Base-by-base conservation (phyloP, 2,888 invertebrate species). In the Drosophila ezoana region DNA sequence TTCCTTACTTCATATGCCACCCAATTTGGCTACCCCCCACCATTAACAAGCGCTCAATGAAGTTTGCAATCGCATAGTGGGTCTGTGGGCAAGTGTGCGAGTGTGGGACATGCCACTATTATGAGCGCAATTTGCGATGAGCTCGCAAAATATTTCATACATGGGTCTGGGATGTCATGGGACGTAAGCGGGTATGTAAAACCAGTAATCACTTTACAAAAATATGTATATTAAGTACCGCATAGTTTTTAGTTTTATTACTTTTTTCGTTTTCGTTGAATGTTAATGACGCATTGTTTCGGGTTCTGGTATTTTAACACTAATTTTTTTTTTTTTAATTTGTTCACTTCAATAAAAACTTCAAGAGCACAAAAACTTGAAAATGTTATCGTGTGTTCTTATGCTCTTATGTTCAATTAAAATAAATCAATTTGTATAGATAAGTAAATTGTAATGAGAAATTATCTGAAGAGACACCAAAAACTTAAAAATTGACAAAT, bases 81-180 rank as follows among this genome's bases (percentile, higher is more conserved):
- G 37, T 14, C 44, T 20, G 32, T 14, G 18, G 33, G 43, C 8
- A 28, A 28, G 28, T 28, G 28, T 28, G 28, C 28, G 8, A 23
- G 37, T 20, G 28, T 18, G 59, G 18, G 18, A 14, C 43, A 47
- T 35, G 49, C 75, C 72, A 47, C 76, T 82, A 79, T 79, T 83
- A 82, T 83, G 73, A 65, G 57, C 60, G 57, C 67, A 82, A 60
- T 72, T 67, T 79, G 63, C 70, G 45, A 72, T 87, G 64, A 73
- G 69, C 62, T 62, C 47, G 61, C 54, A 48, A 72, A 58, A 61
- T 64, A 57, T 72, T 49, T 48, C 51, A 18, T 41, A 61, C 76
- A 48, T 41, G 49, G 43, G 54, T 56, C 43, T 49, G 35, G 56
- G 23, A 23, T 23, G 23, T 23, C 23, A 23, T 23, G 14, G 48